A percentile compares a stretch with the other conserved stretches of the same genome.
Conservation (phyloP, 1,140 invertebrate species). For the Tyrophagus putrescentiae region DNA sequence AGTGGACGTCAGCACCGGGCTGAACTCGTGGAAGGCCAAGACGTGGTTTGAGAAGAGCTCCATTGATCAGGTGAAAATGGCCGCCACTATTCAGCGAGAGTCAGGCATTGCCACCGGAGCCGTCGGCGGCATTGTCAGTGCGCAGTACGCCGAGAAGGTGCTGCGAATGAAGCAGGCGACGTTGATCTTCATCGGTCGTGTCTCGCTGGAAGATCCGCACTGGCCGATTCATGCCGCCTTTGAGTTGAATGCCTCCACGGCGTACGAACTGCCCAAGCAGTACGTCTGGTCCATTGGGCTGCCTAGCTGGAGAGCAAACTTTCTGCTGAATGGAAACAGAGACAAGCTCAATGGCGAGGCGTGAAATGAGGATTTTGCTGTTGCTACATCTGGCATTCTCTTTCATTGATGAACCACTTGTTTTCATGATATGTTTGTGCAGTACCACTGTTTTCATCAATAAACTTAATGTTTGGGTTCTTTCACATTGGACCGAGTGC, state of each 20-base stretch:
- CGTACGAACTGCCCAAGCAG: neutral
- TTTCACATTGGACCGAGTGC: no score
- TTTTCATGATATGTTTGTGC: no score
- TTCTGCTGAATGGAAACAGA: no score
- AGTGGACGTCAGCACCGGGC: neutral
- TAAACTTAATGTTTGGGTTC: no score
- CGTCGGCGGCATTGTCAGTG: constrained; percentile 2
- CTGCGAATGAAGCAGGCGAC: neutral
- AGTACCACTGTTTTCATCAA: no score
- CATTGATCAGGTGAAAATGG: neutral
- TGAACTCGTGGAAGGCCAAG: neutral
- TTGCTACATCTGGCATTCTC: no score
- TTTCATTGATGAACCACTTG: no score
- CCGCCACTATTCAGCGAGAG: neutral
- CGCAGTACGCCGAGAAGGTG: neutral
- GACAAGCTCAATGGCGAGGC: no score
- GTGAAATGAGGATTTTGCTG: no score
- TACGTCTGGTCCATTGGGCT: neutral
- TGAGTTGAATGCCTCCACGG: neutral
- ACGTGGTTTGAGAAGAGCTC: neutral
- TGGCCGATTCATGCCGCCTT: neutral
- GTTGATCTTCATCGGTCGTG: constrained; percentile 2
- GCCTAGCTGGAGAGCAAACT: no score
- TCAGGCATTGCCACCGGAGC: neutral
- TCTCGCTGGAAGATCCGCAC: neutral